These are phyloP conservation scores for Latrodectus geometricus DNA, from an alignment of 1,140 invertebrate species.

Conservation along the genomic window DNA sequence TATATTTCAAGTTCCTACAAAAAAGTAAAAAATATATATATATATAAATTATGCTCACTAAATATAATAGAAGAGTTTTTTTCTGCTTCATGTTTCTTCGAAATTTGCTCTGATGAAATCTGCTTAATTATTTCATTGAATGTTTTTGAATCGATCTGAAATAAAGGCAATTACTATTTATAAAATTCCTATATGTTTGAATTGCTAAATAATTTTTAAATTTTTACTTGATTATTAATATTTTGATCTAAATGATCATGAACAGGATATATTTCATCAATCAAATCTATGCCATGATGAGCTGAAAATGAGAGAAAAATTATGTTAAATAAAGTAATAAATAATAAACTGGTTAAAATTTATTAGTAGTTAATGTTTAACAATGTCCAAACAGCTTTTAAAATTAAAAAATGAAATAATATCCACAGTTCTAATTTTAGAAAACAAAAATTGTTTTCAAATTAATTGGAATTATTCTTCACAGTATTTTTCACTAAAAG, in stretches of 20 bases:
- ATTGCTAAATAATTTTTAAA: neutral
- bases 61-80: slow-evolving; percentile 25
- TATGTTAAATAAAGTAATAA: too few species aligned
- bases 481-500: too few species aligned
- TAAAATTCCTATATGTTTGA: neutral
- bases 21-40: too few species aligned
- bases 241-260: neutral
- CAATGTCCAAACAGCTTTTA: too few species aligned
- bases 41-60: too few species aligned
- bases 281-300: neutral
- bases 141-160: neutral
- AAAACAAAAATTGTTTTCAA: too few species aligned
- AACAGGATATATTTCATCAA: slow-evolving; percentile 34
- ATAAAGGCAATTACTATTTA: neutral
- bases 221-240: slow-evolving; percentile 8
- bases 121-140: slow-evolving; percentile 22
- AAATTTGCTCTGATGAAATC: neutral
- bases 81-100: slow-evolving; percentile 7
- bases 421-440: too few species aligned
- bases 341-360: too few species aligned
- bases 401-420: too few species aligned
- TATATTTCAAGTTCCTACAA: neutral
- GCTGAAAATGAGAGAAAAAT: slow-evolving; percentile 6
- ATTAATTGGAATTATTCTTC: too few species aligned
- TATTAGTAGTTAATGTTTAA: too few species aligned